Conservation (phyloP, 2,888 invertebrate species). For the Antheraea assamensis region DNA sequence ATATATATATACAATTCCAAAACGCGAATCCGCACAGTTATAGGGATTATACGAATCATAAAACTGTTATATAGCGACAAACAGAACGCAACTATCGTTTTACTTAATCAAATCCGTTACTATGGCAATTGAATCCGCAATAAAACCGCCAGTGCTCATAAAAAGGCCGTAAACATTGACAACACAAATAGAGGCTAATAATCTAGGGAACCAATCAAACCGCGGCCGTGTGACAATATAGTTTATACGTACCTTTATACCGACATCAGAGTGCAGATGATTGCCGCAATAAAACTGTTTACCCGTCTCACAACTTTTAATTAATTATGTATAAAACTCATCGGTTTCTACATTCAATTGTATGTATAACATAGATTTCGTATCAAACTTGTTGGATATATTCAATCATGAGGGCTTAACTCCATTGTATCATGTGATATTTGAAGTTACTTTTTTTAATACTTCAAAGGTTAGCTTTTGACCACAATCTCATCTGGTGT, state of each 20-base stretch:
- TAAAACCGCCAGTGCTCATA: slow-evolving; percentile 75
- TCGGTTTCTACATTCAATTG: neutral
- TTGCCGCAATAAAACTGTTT: slow-evolving; percentile 76
- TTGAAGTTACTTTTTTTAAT: too few species aligned
- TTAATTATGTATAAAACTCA: slow-evolving; percentile 43
- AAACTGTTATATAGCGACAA: slow-evolving; percentile 53
- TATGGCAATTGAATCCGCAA: slow-evolving; percentile 72
- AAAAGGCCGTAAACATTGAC: slow-evolving; percentile 78
- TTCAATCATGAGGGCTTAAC: neutral
- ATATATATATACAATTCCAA: neutral
- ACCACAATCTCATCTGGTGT: too few species aligned
- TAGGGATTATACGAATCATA: slow-evolving; percentile 38
- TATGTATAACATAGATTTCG: neutral
- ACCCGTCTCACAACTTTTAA: slow-evolving; percentile 59
- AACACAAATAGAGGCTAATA: slow-evolving; percentile 78
- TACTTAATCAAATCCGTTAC: slow-evolving; percentile 77
- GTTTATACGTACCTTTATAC: slow-evolving; percentile 68
- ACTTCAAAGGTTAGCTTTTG: too few species aligned
- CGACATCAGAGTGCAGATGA: slow-evolving; percentile 57
- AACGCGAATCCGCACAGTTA: neutral
- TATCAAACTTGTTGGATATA: neutral
- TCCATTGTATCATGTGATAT: neutral
- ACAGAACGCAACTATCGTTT: slow-evolving; percentile 64
- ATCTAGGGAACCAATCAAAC: slow-evolving; percentile 70
- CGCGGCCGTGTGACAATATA: slow-evolving; percentile 50